Percentiles rank a stretch among this genome's conserved stretches.
These are phyloP conservation scores for Harpagifer antarcticus DNA, from an alignment of 2,797 vertebrate species.

Conservation along the genomic window DNA sequence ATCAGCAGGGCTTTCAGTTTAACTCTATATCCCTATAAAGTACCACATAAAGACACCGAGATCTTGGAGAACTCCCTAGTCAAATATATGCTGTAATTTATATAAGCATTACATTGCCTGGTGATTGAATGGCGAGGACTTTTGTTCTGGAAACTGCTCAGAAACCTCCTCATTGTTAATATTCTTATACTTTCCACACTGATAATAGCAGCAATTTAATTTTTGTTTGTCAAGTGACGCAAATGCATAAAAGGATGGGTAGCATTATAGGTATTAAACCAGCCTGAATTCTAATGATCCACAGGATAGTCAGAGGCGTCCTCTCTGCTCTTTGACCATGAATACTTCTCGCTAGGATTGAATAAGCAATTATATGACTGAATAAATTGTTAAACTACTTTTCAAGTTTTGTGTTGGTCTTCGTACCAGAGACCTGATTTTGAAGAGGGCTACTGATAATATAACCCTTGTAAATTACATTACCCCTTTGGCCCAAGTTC, in stretches of 20 bases:
- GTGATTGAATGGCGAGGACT: too few relatives aligned
- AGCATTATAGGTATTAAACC: conserved; percentile 21
- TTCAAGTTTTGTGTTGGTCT: conserved; percentile 20
- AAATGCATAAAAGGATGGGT: conserved; percentile 18
- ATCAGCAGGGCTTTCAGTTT: neutral
- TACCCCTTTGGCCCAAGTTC: neutral
- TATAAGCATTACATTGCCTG: too few relatives aligned
- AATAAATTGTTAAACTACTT: conserved; percentile 30
- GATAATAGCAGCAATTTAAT: too few relatives aligned
- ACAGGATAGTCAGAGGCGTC: neutral
- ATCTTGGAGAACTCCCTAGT: too few relatives aligned
- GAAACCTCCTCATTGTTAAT: too few relatives aligned
- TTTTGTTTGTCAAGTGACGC: neutral
- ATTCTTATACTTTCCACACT: too few relatives aligned
- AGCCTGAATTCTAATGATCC: conserved; percentile 20
- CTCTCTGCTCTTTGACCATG: conserved; percentile 18
- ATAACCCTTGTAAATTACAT: neutral
- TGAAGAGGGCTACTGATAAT: neutral
- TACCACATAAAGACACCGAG: too few relatives aligned
- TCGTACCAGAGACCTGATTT: neutral
- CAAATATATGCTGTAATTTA: too few relatives aligned
- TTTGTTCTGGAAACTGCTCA: too few relatives aligned
- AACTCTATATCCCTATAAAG: too few relatives aligned
- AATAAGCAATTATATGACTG: conserved; percentile 27
- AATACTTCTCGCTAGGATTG: neutral